Evolutionary conservation across 2,888 invertebrate genomes (phyloP), one percentile per base, ranked within the genome.

Genomic region (Neelides folsomi): DNA sequence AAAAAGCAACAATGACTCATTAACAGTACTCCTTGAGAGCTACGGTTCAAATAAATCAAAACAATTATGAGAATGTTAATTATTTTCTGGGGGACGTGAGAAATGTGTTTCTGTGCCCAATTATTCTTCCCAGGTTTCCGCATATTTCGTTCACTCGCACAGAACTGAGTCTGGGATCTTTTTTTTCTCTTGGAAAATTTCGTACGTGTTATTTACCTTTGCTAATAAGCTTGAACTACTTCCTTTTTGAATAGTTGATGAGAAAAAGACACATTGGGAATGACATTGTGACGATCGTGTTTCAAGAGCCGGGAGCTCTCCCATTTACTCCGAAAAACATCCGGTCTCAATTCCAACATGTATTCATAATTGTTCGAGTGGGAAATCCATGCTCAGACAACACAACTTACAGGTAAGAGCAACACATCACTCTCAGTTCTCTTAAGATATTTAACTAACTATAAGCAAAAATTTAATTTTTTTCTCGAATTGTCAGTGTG

Each of bases 201-300:
- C 16, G 1, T 15, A 27, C 20, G 13, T 40, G n/a, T 37, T 13
- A 7, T 43, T 42, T 48, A 15, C 27, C 40, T 27, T 47, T 40
- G 37, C 35, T 44, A 20, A 47, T 37, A 19, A 36, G 43, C 53
- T 54, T 50, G 52, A 49, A 44, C 58, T 52, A 47, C 58, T 47
- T 48, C 38, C 69, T 71, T 27, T 27, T 5, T 27, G 27, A 27
- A 44, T 69, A 79, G 78, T 74, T 95, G 64, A 75, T 93, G 65
- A 77, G 95, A 59, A 95, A 95, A 71, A 79, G 95, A 20, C 94
- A 95, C 72, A 94, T 95, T 67, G 95, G 95, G 65, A 95, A 95
- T 70, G 94, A 95, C 73, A 94, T 95, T 69, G 94, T 95, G 48
- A 95, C 94, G 12, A 86, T 97, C 65, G 86, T 97, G 53, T 97